Evolutionary conservation across 2,797 vertebrate species (phyloP).

Genomic region (Calcarius lapponicus): DNA sequence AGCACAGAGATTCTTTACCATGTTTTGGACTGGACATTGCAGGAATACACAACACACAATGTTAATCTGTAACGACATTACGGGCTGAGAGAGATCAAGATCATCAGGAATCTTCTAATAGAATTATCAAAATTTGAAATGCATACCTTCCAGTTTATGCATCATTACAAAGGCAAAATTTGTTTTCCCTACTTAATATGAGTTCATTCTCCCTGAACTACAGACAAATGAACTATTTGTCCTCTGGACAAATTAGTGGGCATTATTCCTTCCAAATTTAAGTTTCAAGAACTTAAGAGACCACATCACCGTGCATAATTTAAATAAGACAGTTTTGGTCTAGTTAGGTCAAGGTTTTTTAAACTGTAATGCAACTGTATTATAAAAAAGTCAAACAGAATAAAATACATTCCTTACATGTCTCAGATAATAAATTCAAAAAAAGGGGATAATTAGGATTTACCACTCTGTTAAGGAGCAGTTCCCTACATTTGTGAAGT

Average conservation of each 20-base stretch:
- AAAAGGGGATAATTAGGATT: background rate
- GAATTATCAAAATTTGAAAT: background rate
- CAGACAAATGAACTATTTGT: background rate
- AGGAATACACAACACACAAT: fast-evolving
- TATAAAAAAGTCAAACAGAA: background rate
- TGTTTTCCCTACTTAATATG: background rate
- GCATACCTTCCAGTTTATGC: background rate
- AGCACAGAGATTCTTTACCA: background rate
- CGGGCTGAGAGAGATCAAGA: background rate
- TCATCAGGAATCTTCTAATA: background rate
- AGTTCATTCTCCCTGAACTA: background rate
- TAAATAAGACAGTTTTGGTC: background rate
- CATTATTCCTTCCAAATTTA: background rate
- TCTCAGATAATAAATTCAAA: background rate
- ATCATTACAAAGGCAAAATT: background rate
- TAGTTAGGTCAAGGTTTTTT: background rate
- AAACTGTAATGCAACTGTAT: background rate
- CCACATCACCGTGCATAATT: background rate
- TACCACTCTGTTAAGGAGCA: background rate
- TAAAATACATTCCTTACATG: background rate
- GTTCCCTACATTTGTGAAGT: background rate
- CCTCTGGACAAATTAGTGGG: background rate
- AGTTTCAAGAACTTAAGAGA: background rate
- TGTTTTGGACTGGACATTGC: background rate
- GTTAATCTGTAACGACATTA: background rate